Evolutionary conservation across 2,888 invertebrate species (phyloP).

Genomic region (Pyrrhosoma nymphula): DNA sequence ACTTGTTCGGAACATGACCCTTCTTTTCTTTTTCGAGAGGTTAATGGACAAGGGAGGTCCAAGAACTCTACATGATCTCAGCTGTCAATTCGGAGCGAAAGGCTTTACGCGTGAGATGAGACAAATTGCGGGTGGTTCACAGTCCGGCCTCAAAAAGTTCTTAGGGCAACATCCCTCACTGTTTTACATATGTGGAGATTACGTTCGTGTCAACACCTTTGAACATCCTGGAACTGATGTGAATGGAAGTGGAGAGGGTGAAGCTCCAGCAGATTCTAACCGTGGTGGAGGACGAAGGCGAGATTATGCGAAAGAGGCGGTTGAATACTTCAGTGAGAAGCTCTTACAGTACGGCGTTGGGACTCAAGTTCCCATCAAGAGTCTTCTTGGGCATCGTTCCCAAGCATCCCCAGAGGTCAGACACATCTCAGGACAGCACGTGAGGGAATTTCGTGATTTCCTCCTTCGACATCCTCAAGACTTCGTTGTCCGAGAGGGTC

Average conservation of each 20-base stretch:
- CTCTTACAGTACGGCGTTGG: conserved; percentile 96
- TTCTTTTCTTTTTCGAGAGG: conserved; percentile 99
- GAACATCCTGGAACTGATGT: conserved; percentile 83
- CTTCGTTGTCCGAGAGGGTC: conserved; percentile 89
- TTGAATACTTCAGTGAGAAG: conserved; percentile 97
- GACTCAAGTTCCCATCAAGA: conserved; percentile 97
- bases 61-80: conserved; percentile 97
- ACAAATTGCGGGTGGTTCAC: conserved; percentile 96
- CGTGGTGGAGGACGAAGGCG: conserved; percentile 79
- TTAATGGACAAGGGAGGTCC: conserved; percentile 98
- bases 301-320: conserved; percentile 97
- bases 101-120: conserved; percentile 99
- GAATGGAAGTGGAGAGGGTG: conserved; percentile 76
- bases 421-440: conserved; percentile 96
- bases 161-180: conserved; percentile 97
- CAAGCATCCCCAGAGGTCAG: conserved; percentile 98
- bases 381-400: conserved; percentile 96
- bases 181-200: conserved; percentile 96
- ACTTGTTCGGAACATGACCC: conserved; percentile 94
- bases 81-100: conserved; percentile 99
- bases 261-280: conserved; percentile 43
- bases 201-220: conserved; percentile 91
- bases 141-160: conserved; percentile 98
- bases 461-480: conserved; percentile 90
- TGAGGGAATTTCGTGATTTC: conserved; percentile 96